phyloP scores from a whole-genome alignment of 2,113 vertebrate genomes.

The Anseranas semipalmata region DNA sequence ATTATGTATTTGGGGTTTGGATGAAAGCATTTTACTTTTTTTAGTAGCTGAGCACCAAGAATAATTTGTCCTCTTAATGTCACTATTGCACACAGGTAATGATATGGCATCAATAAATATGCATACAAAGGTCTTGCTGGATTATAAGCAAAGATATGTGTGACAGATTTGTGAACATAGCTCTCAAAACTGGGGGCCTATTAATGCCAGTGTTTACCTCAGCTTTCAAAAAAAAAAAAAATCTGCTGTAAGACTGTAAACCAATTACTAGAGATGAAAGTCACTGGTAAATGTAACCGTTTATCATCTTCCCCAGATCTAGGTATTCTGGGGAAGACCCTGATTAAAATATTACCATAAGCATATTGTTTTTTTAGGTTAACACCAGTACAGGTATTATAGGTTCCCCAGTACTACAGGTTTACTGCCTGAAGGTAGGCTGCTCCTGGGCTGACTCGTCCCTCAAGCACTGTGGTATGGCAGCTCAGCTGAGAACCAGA shows the following conservation, averaged over 20 bases:
- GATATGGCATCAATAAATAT: neutral
- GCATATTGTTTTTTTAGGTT: neutral
- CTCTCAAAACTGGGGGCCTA: neutral
- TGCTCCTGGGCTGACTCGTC: neutral
- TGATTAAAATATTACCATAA: neutral
- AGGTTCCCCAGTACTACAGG: neutral
- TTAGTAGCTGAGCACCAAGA: neutral
- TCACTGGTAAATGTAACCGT: neutral
- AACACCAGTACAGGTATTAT: neutral
- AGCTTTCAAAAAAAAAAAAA: constrained; percentile 9
- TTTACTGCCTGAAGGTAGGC: neutral
- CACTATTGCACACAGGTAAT: neutral
- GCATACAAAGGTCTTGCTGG: neutral
- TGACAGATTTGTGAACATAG: neutral
- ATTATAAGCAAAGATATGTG: neutral
- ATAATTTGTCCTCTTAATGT: neutral
- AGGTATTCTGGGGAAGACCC: neutral
- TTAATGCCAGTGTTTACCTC: neutral
- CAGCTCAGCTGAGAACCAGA: neutral
- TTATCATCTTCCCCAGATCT: neutral
- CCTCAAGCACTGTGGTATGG: too few relatives aligned
- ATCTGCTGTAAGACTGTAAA: neutral
- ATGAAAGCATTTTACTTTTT: constrained; percentile 2
- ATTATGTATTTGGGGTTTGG: constrained; percentile 27
- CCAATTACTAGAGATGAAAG: neutral